Base-by-base conservation (phyloP, 2,797 vertebrate genomes). In the Lithobates sylvaticus region DNA sequence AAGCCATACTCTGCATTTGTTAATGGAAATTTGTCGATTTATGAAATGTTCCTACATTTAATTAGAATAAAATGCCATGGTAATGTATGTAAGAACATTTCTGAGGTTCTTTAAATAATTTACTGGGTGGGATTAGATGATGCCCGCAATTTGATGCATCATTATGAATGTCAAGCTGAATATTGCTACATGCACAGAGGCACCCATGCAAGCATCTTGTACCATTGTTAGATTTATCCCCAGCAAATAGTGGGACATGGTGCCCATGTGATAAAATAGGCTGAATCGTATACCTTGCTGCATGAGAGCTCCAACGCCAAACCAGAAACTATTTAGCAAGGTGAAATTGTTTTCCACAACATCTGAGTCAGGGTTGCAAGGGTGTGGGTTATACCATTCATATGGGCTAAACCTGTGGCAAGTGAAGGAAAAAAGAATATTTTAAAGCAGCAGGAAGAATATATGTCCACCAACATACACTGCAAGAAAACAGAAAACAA, bases 281-380 rank as follows among this genome's bases (percentile, higher is more conserved):
- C 96, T 96, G 96, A 96, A 94, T 96, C 97, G 97, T 99, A 96
- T 98, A 99, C 98, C 98, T 99, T 99, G 98, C 97, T 98, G 98
- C 98, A 99, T 99, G 98, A 99, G 98, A 98, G 98, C 98, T 99
- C 97, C 98, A 98, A 99, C 97, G 97, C 98, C 98, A 96, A 99
- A 99, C 98, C 98, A 99, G 97, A 99, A 99, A 98, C 98, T 99
- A 98, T 99, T 99, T 96, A 99, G 97, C 95, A 99, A 97, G 94
- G 97, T 99, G 96, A 99, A 99, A 98, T 98, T 99, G 96, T 99
- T 99, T 98, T 99, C 97, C 97, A 99, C 97, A 95, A 99, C 97
- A 94, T 99, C 97, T 94, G 97, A 98, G 95, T 98, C 97, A 61
- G 97, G 98, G 92, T 99, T 99, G 97, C 98, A 99, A 89, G 98